Base-by-base conservation (phyloP, 2,797 vertebrate genomes). In the Scleropages formosus region DNA sequence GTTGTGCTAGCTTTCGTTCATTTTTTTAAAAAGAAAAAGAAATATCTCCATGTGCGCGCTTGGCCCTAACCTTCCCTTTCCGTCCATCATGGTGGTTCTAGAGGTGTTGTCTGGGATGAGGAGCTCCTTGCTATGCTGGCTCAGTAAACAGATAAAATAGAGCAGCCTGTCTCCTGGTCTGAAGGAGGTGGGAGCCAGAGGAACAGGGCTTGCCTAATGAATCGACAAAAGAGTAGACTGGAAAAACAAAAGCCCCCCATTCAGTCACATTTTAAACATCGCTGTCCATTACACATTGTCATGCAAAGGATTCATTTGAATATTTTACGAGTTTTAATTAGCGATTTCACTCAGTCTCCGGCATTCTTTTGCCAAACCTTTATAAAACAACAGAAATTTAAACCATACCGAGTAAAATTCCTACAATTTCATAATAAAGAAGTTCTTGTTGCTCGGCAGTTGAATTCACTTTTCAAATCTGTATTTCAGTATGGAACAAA, bases 311-410 rank as follows among this genome's bases (percentile, higher is more conserved):
- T 60, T 77, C 67, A 72, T 90, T 89, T 91, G 87, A 91, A 91
- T 92, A 89, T 92, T 92, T 88, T 87, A 87, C 78, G 85, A 81
- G 87, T 90, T 92, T 88, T 90, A 90, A 91, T 92, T 89, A 89
- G 87, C 71, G 67, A 65, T 24, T 31, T 73, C 20, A 60, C 73
- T 76, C 49, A 68, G 63, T 71, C n/a, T 78, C 31, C 46, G 47
- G 8, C 60, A 70, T 58, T 44, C n/a, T 73, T 51, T 68, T 58
- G 59, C 58, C 65, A 71, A 70, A 73, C 53, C 15, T 44, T 61
- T 18, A 66, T 26, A 66, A 64, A 73, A 75, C 73, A 63, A 18
- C 9, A 39, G 16, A 49, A 72, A 62, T 75, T 73, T 51, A 24
- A 65, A 22, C 24, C 24, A 16, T 22, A 26, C 8, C 69, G 22